Evolutionary conservation across 2,888 invertebrate species (phyloP).

Genomic region (Dryomyza anilis): DNA sequence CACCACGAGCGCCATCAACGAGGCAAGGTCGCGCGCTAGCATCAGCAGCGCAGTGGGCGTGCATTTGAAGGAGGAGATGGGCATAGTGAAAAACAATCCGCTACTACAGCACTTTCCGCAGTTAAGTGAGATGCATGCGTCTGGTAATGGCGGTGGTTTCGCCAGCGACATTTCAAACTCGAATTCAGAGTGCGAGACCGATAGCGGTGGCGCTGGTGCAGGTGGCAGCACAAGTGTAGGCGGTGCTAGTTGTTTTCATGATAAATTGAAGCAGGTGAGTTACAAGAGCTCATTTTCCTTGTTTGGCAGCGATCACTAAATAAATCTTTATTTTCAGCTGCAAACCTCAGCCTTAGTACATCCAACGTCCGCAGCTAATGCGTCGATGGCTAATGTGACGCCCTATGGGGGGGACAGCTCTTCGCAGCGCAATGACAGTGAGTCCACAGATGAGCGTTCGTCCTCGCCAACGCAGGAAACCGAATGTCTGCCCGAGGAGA

Average conservation of each 20-base stretch:
- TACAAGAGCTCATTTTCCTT: neutral
- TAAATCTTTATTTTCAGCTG: constrained; percentile 49
- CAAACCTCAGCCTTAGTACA: constrained; percentile 78
- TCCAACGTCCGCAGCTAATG: constrained; percentile 56
- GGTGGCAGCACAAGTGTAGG: constrained; percentile 19
- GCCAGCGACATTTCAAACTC: constrained; percentile 68
- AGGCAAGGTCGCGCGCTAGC: constrained; percentile 48
- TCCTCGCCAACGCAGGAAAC: constrained; percentile 59
- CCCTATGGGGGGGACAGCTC: constrained; percentile 40
- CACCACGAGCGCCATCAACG: constrained; percentile 47
- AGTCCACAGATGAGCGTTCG: constrained; percentile 35
- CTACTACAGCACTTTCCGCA: constrained; percentile 70
- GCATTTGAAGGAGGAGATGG: constrained; percentile 65
- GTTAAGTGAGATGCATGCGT: constrained; percentile 62
- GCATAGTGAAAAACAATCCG: constrained; percentile 80
- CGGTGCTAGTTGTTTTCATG: constrained; percentile 35
- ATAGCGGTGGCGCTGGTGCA: constrained; percentile 41
- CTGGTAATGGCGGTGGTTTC: constrained; percentile 57
- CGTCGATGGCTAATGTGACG: no score
- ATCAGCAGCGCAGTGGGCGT: constrained; percentile 48
- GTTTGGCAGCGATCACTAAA: no score
- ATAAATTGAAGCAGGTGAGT: constrained; percentile 57
- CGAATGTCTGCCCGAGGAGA: constrained; percentile 81
- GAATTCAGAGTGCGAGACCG: constrained; percentile 70
- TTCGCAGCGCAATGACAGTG: constrained; percentile 36